Evolutionary conservation across 1,140 invertebrate genomes (phyloP).

Genomic region (Tachypleus tridentatus): DNA sequence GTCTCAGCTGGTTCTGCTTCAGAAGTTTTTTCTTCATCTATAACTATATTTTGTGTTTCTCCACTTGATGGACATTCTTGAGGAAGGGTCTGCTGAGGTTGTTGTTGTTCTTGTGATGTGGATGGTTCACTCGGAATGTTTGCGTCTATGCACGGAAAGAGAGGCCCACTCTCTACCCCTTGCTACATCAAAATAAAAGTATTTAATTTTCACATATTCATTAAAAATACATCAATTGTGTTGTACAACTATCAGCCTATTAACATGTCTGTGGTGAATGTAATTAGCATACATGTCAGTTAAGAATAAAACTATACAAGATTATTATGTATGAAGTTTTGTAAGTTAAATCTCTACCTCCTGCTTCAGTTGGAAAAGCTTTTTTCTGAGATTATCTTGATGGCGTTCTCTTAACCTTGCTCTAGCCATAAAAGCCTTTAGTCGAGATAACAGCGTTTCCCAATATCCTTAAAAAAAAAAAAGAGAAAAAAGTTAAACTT

Average conservation of each 20-base stretch:
- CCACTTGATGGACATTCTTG: background rate
- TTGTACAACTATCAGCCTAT: too few relatives aligned
- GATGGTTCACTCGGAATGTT: conserved; percentile 1
- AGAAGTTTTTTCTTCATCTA: conserved; percentile 1
- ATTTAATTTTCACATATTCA: too few relatives aligned
- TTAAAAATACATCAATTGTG: too few relatives aligned
- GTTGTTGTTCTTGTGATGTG: background rate
- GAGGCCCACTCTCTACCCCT: conserved; percentile 39
- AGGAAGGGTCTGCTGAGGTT: background rate
- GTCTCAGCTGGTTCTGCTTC: background rate
- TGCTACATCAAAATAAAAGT: conserved; percentile 33
- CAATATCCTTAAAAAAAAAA: conserved; percentile 55
- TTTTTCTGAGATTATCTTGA: conserved; percentile 77
- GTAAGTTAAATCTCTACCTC: conserved; percentile 35
- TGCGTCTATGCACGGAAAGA: conserved; percentile 17
- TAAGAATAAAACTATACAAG: too few relatives aligned
- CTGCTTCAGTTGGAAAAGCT: conserved; percentile 77
- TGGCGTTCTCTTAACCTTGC: conserved; percentile 82
- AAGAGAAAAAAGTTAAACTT: background rate
- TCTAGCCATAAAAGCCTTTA: conserved; percentile 92
- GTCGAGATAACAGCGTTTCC: conserved; percentile 83
- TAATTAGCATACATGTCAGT: too few relatives aligned
- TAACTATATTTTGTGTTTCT: background rate
- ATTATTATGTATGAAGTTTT: too few relatives aligned
- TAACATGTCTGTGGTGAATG: too few relatives aligned